Percentiles rank a stretch among this genome's conserved stretches.
Evolutionary conservation across 1,140 invertebrate genomes (phyloP).

Genomic region (Drepana arcuata): DNA sequence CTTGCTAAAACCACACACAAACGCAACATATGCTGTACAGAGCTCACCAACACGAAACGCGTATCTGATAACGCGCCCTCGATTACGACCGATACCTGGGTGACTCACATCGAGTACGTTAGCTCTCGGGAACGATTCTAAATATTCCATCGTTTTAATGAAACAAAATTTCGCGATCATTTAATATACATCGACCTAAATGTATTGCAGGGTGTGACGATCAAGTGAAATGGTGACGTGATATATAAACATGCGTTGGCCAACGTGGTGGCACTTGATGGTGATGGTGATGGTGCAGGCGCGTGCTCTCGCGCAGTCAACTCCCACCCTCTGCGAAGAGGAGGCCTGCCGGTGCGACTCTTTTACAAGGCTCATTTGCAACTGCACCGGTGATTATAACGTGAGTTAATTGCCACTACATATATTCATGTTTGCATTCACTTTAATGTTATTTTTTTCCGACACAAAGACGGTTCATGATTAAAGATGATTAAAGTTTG

Average conservation of each 20-base stretch:
- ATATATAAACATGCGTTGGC: slow-evolving; percentile 40
- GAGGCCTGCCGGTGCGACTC: slow-evolving; percentile 73
- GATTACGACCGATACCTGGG: slow-evolving; percentile 42
- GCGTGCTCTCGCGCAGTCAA: slow-evolving; percentile 42
- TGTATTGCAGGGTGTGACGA: slow-evolving; percentile 26
- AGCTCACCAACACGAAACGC: slow-evolving; percentile 10
- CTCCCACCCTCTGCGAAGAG: slow-evolving; percentile 70
- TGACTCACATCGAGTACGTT: slow-evolving; percentile 37
- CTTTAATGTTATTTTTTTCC: too few relatives aligned
- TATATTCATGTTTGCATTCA: too few relatives aligned
- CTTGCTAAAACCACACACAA: slow-evolving; percentile 36
- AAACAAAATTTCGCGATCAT: too few relatives aligned
- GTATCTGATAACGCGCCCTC: slow-evolving; percentile 49
- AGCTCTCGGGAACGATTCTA: slow-evolving; percentile 5
- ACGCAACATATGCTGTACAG: too few relatives aligned
- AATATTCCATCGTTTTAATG: neutral
- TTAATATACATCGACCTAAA: too few relatives aligned
- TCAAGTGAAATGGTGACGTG: slow-evolving; percentile 54
- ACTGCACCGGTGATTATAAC: slow-evolving; percentile 69
- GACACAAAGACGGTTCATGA: too few relatives aligned
- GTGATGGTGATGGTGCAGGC: slow-evolving; percentile 25
- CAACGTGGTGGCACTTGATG: slow-evolving; percentile 39
- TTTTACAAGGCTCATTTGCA: slow-evolving; percentile 73
- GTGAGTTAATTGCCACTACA: too few relatives aligned
- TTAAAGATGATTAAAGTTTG: too few relatives aligned